Percentiles rank a stretch among this genome's conserved stretches.
phyloP scores from a whole-genome alignment of 2,888 invertebrate species.

The Octonoba sinensis region DNA sequence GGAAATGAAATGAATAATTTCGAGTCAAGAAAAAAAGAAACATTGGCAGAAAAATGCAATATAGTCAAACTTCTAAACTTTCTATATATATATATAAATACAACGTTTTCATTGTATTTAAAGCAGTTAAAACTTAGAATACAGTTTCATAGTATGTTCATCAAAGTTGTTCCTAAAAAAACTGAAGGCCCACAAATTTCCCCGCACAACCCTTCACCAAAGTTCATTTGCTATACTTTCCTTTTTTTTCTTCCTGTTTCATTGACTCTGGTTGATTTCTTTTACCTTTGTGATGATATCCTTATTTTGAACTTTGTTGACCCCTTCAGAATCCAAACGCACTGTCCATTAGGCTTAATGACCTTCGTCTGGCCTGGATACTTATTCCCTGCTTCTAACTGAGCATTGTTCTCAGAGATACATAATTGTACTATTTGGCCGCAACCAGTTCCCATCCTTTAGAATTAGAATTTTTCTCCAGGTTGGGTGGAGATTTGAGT shows the following conservation, averaged over 20 bases:
- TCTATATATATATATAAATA: too few species aligned
- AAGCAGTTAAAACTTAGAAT: too few species aligned
- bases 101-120: too few species aligned
- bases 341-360: slow-evolving; percentile 57
- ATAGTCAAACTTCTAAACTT: too few species aligned
- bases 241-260: slow-evolving; percentile 9
- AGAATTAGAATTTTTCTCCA: too few species aligned
- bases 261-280: slow-evolving; percentile 4
- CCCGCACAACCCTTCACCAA: not conserved
- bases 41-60: too few species aligned
- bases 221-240: not conserved
- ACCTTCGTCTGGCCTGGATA: slow-evolving; percentile 51
- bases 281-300: not conserved
- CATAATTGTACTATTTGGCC: slow-evolving; percentile 47
- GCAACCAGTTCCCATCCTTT: slow-evolving; percentile 28
- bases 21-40: too few species aligned
- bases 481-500: slow-evolving; percentile 25
- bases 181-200: not conserved
- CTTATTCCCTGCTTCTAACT: slow-evolving; percentile 45
- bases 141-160: too few species aligned
- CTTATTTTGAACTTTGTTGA: slow-evolving; percentile 39
- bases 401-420: slow-evolving; percentile 46
- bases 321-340: slow-evolving; percentile 24
- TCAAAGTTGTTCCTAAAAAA: too few species aligned
- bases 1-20: not conserved